Evolutionary conservation across 2,113 vertebrate genomes (phyloP), one percentile per base, ranked within the genome.

Genomic region (Callionymus lyra): DNA sequence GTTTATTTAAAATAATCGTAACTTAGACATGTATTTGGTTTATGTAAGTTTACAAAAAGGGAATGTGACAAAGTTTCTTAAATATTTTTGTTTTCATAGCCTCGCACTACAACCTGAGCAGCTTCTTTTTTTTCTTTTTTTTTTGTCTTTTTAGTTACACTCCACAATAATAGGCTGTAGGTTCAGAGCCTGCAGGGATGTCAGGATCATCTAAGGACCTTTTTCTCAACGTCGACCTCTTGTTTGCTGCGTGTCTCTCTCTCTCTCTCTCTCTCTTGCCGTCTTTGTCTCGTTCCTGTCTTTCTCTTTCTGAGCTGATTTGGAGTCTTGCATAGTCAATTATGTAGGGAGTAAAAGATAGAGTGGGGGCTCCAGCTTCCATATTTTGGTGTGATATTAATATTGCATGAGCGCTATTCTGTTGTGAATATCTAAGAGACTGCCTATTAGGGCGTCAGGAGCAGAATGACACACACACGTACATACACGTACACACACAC

Each of bases 351-450:
- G 78, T 77, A 70, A 82, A 71, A 79, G 66, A 79, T 74, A 74
- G 80, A 78, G 81, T 76, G 70, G 70, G 72, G 72, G 80, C 77
- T 68, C 41, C 38, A 47, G 71, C 74, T 84, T 82, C 80, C 83
- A 81, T 83, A 84, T 86, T 84, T 86, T 84, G 80, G 81, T 84
- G 72, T 50, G 68, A 78, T 82, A 86, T 87, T 84, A 87, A 87
- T 86, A 87, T 87, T 87, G 77, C 72, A 87, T 85, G 82, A 84
- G 82, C 47, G 36, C 82, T 81, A 81, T 85, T 86, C 82, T 84
- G 77, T 80, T 77, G 77, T 72, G 79, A 82, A 83, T 82, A 84
- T 84, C 82, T 85, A 82, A 85, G 80, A 77, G 72, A 76, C 72
- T 70, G 68, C 78, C 80, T 83, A 82, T 85, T 84, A 84, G 79